Percentiles rank a stretch among this genome's conserved stretches.
phyloP scores from a whole-genome alignment of 92 coral and sea anemone species.

The Montipora capitata region DNA sequence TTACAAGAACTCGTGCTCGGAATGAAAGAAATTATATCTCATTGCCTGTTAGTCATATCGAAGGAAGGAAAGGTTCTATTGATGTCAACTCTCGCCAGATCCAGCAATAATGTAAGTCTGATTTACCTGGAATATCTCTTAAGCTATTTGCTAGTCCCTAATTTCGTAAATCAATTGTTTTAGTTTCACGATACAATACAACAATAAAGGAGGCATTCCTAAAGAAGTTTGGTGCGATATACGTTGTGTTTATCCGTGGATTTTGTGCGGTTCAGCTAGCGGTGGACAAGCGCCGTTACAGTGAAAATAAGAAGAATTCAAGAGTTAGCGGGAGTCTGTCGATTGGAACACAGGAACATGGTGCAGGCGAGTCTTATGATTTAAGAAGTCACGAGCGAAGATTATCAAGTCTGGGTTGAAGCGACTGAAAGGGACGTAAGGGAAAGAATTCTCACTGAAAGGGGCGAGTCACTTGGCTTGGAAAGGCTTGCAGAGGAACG shows the following conservation, averaged over 20 bases:
- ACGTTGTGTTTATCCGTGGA: slow-evolving; percentile 14
- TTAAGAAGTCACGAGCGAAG: slow-evolving; percentile 33
- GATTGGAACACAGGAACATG: slow-evolving; percentile 32
- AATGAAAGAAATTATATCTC: too few relatives aligned
- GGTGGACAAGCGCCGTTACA: slow-evolving; percentile 26
- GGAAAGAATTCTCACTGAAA: slow-evolving; percentile 41
- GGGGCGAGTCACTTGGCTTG: slow-evolving; percentile 50
- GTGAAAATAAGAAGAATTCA: slow-evolving; percentile 31
- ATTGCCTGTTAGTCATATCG: too few relatives aligned
- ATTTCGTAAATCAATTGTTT: slow-evolving; percentile 20
- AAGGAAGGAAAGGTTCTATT: too few relatives aligned
- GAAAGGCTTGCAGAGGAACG: slow-evolving; percentile 48
- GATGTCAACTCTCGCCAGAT: background rate
- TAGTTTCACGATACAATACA: too few relatives aligned
- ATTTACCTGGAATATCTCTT: slow-evolving; percentile 13
- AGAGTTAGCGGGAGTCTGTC: slow-evolving; percentile 32
- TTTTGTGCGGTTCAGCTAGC: slow-evolving; percentile 20
- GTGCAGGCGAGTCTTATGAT: slow-evolving; percentile 18
- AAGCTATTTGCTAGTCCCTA: slow-evolving; percentile 16
- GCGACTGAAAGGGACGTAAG: slow-evolving; percentile 9
- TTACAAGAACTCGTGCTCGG: too few relatives aligned
- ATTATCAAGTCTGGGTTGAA: slow-evolving; percentile 17
- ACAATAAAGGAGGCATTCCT: too few relatives aligned
- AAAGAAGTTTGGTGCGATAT: background rate
- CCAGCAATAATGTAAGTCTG: background rate